phyloP scores from a whole-genome alignment of 2,888 invertebrate genomes.

The Hemaris fuciformis region DNA sequence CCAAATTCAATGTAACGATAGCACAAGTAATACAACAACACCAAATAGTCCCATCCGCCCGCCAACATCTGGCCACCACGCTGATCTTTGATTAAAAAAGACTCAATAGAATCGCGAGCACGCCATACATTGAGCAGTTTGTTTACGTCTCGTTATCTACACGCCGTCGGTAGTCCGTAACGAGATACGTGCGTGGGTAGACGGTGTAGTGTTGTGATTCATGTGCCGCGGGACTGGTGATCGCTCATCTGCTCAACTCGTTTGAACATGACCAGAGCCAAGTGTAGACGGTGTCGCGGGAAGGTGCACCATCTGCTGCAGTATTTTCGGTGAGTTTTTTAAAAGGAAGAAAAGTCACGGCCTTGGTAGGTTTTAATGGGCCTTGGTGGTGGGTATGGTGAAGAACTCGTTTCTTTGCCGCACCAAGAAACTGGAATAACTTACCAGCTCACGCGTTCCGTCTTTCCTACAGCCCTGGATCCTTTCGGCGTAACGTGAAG shows the following conservation, averaged over 20 bases:
- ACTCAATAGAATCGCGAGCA: conserved; percentile 16
- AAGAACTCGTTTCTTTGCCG: no score
- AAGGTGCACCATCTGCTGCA: conserved; percentile 64
- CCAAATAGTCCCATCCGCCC: neutral
- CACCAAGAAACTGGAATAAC: no score
- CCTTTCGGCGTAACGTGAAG: no score
- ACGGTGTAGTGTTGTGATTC: conserved; percentile 30
- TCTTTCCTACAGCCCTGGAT: no score
- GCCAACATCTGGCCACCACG: neutral
- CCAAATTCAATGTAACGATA: neutral
- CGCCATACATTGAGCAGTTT: conserved; percentile 38
- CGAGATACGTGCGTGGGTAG: conserved; percentile 36
- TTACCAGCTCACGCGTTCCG: no score
- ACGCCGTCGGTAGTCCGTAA: conserved; percentile 5
- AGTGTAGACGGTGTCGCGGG: conserved; percentile 49
- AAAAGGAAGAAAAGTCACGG: neutral
- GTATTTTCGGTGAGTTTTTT: conserved; percentile 57
- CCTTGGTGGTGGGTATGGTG: no score
- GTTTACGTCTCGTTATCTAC: conserved; percentile 45
- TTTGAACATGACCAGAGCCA: conserved; percentile 19
- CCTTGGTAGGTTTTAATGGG: neutral
- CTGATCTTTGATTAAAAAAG: conserved; percentile 12
- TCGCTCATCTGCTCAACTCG: conserved; percentile 7
- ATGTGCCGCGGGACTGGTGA: conserved; percentile 15
- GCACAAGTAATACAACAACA: neutral